Evolutionary conservation across 2,888 invertebrate species (phyloP).

Genomic region (Netelia virgata): DNA sequence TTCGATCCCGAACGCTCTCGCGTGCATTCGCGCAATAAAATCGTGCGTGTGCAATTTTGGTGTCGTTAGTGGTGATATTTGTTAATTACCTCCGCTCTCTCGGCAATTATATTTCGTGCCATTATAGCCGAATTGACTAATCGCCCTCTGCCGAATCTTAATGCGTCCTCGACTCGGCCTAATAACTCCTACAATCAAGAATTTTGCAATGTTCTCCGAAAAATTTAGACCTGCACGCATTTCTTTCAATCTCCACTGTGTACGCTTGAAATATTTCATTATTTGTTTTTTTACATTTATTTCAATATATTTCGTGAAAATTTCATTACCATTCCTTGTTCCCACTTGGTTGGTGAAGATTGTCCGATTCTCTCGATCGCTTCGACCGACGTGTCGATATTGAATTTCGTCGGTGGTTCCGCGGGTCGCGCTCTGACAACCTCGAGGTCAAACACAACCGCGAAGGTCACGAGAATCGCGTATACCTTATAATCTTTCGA

Average conservation of each 20-base stretch:
- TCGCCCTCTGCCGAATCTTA: constrained; percentile 82
- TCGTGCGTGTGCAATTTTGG: not conserved
- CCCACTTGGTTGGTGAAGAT: constrained; percentile 70
- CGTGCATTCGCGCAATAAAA: constrained; percentile 19
- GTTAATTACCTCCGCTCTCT: constrained; percentile 81
- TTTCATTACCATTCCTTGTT: constrained; percentile 76
- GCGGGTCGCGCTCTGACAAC: constrained; percentile 71
- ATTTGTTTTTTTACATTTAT: constrained; percentile 32
- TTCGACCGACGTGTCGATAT: constrained; percentile 67
- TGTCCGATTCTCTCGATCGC: constrained; percentile 47
- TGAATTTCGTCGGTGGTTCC: constrained; percentile 76
- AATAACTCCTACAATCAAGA: constrained; percentile 81
- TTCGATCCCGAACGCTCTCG: not conserved
- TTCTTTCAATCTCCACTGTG: not conserved
- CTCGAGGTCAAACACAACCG: constrained; percentile 58
- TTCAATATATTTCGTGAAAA: too few relatives aligned
- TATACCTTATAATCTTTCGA: constrained; percentile 7
- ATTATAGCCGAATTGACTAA: constrained; percentile 82
- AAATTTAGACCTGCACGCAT: not conserved
- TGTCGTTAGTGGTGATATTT: not conserved
- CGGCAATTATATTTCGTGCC: constrained; percentile 81
- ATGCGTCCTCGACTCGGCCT: constrained; percentile 79
- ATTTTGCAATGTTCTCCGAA: constrained; percentile 37
- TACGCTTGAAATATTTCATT: not conserved
- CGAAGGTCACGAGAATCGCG: constrained; percentile 53